These are phyloP conservation scores for Mythimna pallens DNA, from an alignment of 2,888 invertebrate species.

Conservation along the genomic window DNA sequence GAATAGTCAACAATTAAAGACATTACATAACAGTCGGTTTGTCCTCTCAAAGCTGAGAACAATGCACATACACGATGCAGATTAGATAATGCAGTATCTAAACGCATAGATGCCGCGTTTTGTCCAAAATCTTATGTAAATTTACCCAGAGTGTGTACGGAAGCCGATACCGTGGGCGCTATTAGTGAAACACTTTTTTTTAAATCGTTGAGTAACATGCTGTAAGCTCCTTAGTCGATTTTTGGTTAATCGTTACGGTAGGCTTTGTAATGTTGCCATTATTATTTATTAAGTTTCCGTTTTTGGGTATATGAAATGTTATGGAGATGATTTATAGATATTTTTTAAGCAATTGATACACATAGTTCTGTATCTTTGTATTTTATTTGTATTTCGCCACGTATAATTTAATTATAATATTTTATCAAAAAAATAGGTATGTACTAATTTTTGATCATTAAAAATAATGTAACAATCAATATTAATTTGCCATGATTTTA, in stretches of 20 bases:
- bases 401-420: slow-evolving; percentile 8
- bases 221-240: slow-evolving; percentile 48
- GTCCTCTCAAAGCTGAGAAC: slow-evolving; percentile 48
- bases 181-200: slow-evolving; percentile 33
- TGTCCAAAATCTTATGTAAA: slow-evolving; percentile 60
- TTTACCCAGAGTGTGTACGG: slow-evolving; percentile 58
- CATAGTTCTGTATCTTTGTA: slow-evolving; percentile 1
- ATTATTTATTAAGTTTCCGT: slow-evolving; percentile 43
- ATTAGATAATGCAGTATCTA: slow-evolving; percentile 61
- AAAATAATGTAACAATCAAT: not conserved
- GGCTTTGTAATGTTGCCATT: slow-evolving; percentile 28
- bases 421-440: not conserved
- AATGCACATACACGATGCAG: slow-evolving; percentile 58
- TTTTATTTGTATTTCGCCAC: not conserved
- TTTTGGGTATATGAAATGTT: not conserved
- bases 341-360: not conserved
- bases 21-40: slow-evolving; percentile 55
- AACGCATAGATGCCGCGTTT: slow-evolving; percentile 57
- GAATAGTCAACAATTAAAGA: slow-evolving; percentile 43
- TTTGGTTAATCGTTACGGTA: slow-evolving; percentile 43
- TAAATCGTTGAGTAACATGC: slow-evolving; percentile 43
- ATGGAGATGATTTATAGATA: slow-evolving; percentile 7
- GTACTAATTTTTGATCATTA: not conserved
- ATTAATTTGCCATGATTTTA: not conserved
- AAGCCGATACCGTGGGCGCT: slow-evolving; percentile 58